phyloP scores from a whole-genome alignment of 2,888 invertebrate species.

The Cheiracanthium punctorium region DNA sequence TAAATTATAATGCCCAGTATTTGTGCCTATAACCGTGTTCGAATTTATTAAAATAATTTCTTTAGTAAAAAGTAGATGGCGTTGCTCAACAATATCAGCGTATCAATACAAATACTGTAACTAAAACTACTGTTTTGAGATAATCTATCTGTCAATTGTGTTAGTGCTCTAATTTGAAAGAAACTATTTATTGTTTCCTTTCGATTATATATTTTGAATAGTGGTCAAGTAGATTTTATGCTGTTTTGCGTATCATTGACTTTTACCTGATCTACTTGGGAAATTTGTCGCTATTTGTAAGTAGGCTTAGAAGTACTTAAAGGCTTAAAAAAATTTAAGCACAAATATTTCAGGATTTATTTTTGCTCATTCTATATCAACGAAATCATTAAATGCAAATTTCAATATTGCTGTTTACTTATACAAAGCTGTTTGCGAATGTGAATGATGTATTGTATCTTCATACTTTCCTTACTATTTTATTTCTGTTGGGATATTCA shows the following conservation, averaged over 20 bases:
- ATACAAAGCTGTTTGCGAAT: too few species aligned
- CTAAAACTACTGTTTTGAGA: slow-evolving; percentile 48
- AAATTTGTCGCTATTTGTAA: slow-evolving; percentile 20
- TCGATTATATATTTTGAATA: neutral
- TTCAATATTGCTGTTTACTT: too few species aligned
- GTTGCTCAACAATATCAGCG: neutral
- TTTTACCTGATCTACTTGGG: neutral
- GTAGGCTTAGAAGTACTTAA: slow-evolving; percentile 51
- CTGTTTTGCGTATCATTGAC: neutral
- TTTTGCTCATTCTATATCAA: too few species aligned
- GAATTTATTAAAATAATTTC: neutral
- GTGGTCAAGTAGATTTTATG: neutral
- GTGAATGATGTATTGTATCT: too few species aligned
- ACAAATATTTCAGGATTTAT: too few species aligned
- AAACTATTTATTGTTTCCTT: neutral
- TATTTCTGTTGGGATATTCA: too few species aligned
- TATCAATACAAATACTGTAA: slow-evolving; percentile 45
- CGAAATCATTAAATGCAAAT: too few species aligned
- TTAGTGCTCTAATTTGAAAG: slow-evolving; percentile 21
- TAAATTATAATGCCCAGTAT: too few species aligned
- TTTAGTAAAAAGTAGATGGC: slow-evolving; percentile 36
- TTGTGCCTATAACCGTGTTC: neutral
- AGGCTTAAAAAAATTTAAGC: slow-evolving; percentile 32
- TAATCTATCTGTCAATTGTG: slow-evolving; percentile 58
- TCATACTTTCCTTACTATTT: too few species aligned